Conservation (phyloP, 1,140 invertebrate species). For the Spodoptera litura region DNA sequence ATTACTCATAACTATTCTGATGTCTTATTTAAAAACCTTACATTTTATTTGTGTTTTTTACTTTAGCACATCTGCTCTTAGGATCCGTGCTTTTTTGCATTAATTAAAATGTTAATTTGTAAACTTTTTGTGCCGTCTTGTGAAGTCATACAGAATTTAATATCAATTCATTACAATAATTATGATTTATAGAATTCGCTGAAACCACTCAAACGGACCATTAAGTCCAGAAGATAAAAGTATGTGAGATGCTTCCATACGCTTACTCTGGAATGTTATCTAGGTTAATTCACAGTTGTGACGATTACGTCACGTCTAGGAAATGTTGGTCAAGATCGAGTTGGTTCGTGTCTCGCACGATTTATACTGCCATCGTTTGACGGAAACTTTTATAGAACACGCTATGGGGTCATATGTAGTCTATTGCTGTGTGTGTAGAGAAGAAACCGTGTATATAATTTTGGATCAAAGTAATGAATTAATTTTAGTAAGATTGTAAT, state of each 20-base stretch:
- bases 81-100: too few relatives aligned
- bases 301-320: conserved; percentile 48
- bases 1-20: too few relatives aligned
- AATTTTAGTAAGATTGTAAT: background rate
- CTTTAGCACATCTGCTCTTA: too few relatives aligned
- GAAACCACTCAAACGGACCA: conserved; percentile 13
- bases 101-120: too few relatives aligned
- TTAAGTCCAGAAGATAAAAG: conserved; percentile 37
- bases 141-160: too few relatives aligned
- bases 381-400: conserved; percentile 46
- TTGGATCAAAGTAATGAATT: conserved; percentile 14
- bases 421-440: conserved; percentile 18
- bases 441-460: conserved; percentile 21
- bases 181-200: background rate
- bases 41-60: too few relatives aligned
- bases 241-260: conserved; percentile 35
- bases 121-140: too few relatives aligned
- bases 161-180: too few relatives aligned
- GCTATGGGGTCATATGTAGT: conserved; percentile 35
- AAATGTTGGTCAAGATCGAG: conserved; percentile 50
- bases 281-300: conserved; percentile 49
- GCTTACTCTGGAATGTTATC: conserved; percentile 42
- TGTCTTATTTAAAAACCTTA: too few relatives aligned
- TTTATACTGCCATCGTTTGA: conserved; percentile 36
- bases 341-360: conserved; percentile 41